Evolutionary conservation across 2,888 invertebrate species (phyloP), one percentile per base, ranked within the genome.

Genomic region (Chymomyza caudatula): DNA sequence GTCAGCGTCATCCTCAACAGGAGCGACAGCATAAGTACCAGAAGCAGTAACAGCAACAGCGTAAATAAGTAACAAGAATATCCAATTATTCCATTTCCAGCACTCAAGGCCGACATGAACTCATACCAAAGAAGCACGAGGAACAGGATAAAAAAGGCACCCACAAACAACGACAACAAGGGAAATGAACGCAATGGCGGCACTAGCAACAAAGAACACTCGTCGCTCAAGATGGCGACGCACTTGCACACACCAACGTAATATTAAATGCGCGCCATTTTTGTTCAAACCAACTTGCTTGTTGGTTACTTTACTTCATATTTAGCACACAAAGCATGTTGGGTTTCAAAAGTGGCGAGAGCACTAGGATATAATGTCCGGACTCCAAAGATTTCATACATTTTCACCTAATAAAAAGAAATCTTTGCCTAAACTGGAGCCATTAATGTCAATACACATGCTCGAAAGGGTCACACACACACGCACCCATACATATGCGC

Each of bases 331-430:
- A n/a, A n/a, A n/a, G n/a, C n/a, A n/a, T n/a, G n/a, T 37, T 11
- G 1, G 29, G 29, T 37, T 37, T 29, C 6, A 25, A 77, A 80
- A 85, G 72, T 72, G 65, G 69, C 61, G 29, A 37, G 11, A 37
- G 44, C 11, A 29, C 29, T 29, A 1, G 29, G 29, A 29, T 37
- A 11, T 37, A 13, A 58, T 49, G 56, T 63, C 56, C 54, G 69
- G 57, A 77, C 85, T 80, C 64, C 75, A 71, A 83, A 84, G 78
- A 81, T 77, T 85, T 80, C 73, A 85, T 77, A 81, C 73, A 85
- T 86, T 86, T 78, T 52, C 78, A 84, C 81, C 78, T 81, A 84
- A 86, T 81, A 86, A 81, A 86, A 86, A 54, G 71, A 78, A 84
- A 85, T 87, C 85, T 80, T 85, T 79, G 77, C 68, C 73, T 74